Percentiles rank a stretch among this genome's conserved stretches.
Conservation (phyloP, 1,140 invertebrate genomes). For the Listronotus oregonensis region DNA sequence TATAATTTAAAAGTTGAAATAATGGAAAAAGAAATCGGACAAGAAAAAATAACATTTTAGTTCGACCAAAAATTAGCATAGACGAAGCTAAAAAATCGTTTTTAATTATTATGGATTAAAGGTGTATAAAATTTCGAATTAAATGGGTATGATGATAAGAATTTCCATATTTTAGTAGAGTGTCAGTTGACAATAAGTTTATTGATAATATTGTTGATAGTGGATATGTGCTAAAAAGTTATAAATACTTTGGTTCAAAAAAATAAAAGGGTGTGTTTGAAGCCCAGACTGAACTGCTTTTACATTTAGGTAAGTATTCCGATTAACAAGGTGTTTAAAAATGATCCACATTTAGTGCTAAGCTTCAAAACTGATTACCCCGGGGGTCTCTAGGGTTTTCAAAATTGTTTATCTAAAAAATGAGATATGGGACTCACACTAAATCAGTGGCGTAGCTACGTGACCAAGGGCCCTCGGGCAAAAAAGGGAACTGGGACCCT, state of each 20-base stretch:
- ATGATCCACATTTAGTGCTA: no score
- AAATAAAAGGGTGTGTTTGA: slow-evolving; percentile 68
- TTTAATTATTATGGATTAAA: slow-evolving; percentile 72
- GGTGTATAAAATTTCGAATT: slow-evolving; percentile 69
- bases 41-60: not conserved
- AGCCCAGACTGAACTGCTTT: slow-evolving; percentile 72
- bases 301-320: slow-evolving; percentile 64
- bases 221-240: slow-evolving; percentile 82
- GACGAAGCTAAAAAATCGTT: slow-evolving; percentile 63
- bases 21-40: no score
- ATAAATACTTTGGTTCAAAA: slow-evolving; percentile 79
- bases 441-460: no score
- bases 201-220: slow-evolving; percentile 45
- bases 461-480: no score
- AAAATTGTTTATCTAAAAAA: no score
- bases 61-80: slow-evolving; percentile 52
- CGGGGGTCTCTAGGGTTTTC: no score
- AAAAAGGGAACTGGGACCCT: no score
- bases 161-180: slow-evolving; percentile 60
- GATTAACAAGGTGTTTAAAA: no score
- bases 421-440: no score
- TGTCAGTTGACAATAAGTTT: slow-evolving; percentile 30
- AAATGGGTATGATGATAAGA: slow-evolving; percentile 82
- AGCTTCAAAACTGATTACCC: no score
- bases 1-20: no score